Percentiles rank a stretch among this genome's conserved stretches.
Conservation (phyloP, 37 sponge, comb jelly and placozoan species). For the Sycon ciliatum region DNA sequence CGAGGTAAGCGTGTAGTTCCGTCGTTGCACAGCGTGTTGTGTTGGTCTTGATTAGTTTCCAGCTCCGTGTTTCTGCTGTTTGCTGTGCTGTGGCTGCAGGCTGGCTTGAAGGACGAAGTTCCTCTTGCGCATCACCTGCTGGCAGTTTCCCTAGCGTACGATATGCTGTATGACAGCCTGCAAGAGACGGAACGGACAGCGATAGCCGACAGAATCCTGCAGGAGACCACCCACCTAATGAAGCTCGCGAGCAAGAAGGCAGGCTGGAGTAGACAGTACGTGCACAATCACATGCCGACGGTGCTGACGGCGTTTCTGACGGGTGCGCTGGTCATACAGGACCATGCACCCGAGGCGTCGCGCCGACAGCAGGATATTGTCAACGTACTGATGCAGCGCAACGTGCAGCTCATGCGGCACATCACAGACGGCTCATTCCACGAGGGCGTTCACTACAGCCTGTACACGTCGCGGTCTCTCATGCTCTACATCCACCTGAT, state of each 20-base stretch:
- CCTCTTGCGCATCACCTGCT: constrained; percentile 23
- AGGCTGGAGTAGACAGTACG: constrained; percentile 16
- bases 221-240: neutral
- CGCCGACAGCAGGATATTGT: constrained; percentile 8
- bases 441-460: constrained; percentile 25
- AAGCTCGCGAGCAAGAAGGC: neutral
- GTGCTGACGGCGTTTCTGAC: constrained; percentile 23
- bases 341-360: too few relatives aligned
- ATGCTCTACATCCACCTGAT: constrained; percentile 16
- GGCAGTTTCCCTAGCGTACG: constrained; percentile 27
- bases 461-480: constrained; percentile 21
- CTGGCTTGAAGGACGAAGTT: constrained; percentile 15
- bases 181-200: neutral
- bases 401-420: constrained; percentile 5
- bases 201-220: neutral
- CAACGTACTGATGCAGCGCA: constrained; percentile 9
- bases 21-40: too few relatives aligned
- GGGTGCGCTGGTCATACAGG: constrained; percentile 15
- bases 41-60: too few relatives aligned
- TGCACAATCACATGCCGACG: constrained; percentile 24
- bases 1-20: too few relatives aligned
- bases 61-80: too few relatives aligned
- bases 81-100: neutral
- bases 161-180: constrained; percentile 16
- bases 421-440: constrained; percentile 22